Conservation (phyloP, 1,140 invertebrate species). For the Reticulitermes speratus region DNA sequence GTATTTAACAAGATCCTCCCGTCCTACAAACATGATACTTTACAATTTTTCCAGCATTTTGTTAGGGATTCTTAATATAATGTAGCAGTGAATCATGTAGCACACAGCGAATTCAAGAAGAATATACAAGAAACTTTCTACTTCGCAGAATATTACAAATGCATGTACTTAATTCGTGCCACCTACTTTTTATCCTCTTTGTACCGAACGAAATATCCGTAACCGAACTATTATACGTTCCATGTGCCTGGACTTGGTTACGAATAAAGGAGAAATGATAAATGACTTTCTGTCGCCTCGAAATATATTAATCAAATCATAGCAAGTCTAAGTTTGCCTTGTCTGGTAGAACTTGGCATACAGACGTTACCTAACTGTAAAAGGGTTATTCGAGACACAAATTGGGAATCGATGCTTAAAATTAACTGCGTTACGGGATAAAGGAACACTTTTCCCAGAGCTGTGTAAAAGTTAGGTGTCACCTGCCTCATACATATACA, state of each 20-base stretch:
- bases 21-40: no score
- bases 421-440: neutral
- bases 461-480: no score
- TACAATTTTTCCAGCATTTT: neutral
- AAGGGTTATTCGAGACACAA: neutral
- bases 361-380: neutral
- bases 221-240: neutral
- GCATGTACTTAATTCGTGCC: neutral
- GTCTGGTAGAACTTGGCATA: neutral
- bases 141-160: neutral
- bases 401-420: conserved; percentile 10
- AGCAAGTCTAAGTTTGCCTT: neutral
- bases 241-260: neutral
- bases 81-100: neutral
- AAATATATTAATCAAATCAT: conserved; percentile 4
- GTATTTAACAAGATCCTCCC: no score
- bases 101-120: neutral
- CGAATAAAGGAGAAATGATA: neutral
- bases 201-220: neutral
- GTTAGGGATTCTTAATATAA: neutral
- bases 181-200: neutral
- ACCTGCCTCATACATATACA: no score
- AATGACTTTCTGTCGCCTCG: neutral
- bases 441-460: neutral
- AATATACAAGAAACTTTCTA: neutral